A percentile compares a stretch with the other conserved stretches of the same genome.
These are phyloP conservation scores for Pteronura brasiliensis DNA, from an alignment of 2,113 vertebrate species.

Conservation along the genomic window DNA sequence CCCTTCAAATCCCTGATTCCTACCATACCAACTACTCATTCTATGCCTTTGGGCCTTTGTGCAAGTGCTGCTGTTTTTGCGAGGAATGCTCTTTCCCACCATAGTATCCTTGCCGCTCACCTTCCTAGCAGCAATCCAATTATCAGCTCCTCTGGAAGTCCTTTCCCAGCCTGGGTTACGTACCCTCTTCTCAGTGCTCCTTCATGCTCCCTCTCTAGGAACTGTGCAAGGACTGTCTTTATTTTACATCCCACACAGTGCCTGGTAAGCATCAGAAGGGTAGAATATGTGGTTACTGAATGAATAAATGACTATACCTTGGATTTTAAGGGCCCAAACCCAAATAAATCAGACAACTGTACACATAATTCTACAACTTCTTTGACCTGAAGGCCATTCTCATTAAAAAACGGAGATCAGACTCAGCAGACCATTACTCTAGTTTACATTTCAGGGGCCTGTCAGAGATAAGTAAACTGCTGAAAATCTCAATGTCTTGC, in stretches of 20 bases:
- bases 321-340: background rate
- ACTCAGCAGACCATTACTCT: background rate
- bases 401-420: background rate
- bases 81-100: background rate
- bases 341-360: background rate
- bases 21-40: background rate
- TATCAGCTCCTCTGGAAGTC: background rate
- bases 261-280: background rate
- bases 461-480: background rate
- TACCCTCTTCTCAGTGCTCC: background rate
- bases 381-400: background rate
- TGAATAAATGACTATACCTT: background rate
- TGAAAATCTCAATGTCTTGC: background rate
- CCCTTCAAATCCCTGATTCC: background rate
- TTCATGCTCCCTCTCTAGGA: background rate
- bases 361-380: background rate
- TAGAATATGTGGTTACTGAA: background rate
- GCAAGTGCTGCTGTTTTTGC: background rate
- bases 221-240: background rate
- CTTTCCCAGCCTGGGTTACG: background rate
- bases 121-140: background rate
- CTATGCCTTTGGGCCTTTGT: background rate
- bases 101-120: background rate
- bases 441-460: background rate
- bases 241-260: background rate